Conservation (phyloP, 2,113 vertebrate species). For the Arenaria interpres region DNA sequence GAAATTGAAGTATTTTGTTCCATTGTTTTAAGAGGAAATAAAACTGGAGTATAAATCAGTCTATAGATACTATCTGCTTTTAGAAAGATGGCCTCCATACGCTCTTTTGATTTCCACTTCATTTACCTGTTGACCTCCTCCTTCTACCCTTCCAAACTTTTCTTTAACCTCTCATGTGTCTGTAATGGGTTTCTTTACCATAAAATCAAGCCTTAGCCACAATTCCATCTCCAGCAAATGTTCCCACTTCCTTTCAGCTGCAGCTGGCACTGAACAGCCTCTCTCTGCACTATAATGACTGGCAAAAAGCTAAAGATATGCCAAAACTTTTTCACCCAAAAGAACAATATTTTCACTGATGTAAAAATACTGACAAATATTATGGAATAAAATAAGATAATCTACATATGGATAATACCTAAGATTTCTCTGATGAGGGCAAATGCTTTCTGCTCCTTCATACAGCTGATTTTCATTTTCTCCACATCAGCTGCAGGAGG, state of each 20-base stretch:
- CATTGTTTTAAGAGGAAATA: background rate
- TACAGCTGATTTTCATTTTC: slow-evolving; percentile 82
- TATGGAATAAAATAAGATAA: background rate
- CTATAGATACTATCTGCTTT: background rate
- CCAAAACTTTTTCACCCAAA: background rate
- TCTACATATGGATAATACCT: slow-evolving; percentile 66
- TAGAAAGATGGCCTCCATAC: background rate
- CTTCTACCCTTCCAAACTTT: background rate
- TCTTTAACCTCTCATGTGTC: background rate
- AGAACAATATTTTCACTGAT: background rate
- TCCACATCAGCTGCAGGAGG: slow-evolving; percentile 84
- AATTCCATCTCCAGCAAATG: background rate
- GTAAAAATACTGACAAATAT: background rate
- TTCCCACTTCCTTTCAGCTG: background rate
- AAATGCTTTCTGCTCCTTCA: slow-evolving; percentile 91
- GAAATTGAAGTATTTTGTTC: background rate
- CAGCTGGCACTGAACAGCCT: background rate
- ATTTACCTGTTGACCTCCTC: background rate
- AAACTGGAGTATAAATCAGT: background rate
- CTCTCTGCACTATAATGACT: background rate
- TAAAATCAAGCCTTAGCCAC: background rate
- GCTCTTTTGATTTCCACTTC: background rate
- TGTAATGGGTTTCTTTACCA: background rate
- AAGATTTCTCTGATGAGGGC: slow-evolving; percentile 89
- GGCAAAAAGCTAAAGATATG: background rate